Percentiles rank a stretch among this genome's conserved stretches.
Evolutionary conservation across 1,140 invertebrate genomes (phyloP).

Genomic region (Triops cancriformis): DNA sequence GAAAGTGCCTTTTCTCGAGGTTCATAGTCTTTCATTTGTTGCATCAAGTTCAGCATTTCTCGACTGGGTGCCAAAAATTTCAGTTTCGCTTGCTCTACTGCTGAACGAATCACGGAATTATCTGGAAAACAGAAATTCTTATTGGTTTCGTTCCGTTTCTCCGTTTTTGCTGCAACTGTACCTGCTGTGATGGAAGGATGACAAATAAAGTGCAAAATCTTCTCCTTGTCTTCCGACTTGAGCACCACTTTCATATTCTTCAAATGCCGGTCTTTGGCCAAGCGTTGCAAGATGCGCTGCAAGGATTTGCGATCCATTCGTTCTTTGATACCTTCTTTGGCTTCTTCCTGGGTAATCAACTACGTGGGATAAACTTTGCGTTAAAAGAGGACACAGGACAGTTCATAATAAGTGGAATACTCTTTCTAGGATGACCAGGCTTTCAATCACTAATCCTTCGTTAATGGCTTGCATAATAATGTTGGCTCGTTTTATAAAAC

Average conservation of each 20-base stretch:
- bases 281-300: conserved; percentile 46
- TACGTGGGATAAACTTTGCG: conserved; percentile 26
- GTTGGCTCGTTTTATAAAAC: conserved; percentile 47
- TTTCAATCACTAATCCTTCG: conserved; percentile 48
- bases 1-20: conserved; percentile 8
- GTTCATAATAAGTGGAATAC: conserved; percentile 33
- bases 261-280: conserved; percentile 49
- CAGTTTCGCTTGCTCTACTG: conserved; percentile 53
- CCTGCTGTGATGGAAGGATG: conserved; percentile 42
- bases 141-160: background rate
- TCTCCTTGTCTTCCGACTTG: conserved; percentile 42
- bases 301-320: conserved; percentile 55
- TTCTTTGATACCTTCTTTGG: conserved; percentile 46
- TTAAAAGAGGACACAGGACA: background rate
- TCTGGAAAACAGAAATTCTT: conserved; percentile 31
- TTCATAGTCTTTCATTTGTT: conserved; percentile 13
- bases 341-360: conserved; percentile 46
- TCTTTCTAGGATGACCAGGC: conserved; percentile 47
- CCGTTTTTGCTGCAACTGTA: background rate
- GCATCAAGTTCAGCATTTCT: conserved; percentile 16
- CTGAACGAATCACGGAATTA: conserved; percentile 47
- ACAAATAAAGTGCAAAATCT: conserved; percentile 49
- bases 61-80: conserved; percentile 44
- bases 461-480: conserved; percentile 51
- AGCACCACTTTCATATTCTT: conserved; percentile 51